Conservation (phyloP, 2,888 invertebrate genomes). For the Ophioninae sp. region DNA sequence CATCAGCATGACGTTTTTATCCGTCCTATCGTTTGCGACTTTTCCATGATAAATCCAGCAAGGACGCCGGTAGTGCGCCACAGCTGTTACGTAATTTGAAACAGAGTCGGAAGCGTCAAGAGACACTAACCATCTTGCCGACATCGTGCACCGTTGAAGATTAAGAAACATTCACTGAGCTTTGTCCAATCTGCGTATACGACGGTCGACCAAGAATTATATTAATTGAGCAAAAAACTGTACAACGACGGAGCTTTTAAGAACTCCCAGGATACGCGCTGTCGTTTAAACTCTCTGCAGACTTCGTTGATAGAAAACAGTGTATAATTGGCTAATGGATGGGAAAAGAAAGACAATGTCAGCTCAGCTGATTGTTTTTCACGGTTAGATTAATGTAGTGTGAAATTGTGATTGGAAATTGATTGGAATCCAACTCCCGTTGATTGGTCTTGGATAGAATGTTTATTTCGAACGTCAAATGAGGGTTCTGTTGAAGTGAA, state of each 20-base stretch:
- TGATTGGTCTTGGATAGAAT: too few relatives aligned
- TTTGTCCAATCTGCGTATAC: slow-evolving; percentile 21
- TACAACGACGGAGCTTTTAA: not conserved
- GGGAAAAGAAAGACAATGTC: not conserved
- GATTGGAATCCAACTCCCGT: not conserved
- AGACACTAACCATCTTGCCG: slow-evolving; percentile 5
- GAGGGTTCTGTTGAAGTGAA: not conserved
- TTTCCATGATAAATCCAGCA: slow-evolving; percentile 15
- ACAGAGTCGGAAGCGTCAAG: slow-evolving; percentile 27
- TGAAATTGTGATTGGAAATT: not conserved
- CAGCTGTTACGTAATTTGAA: slow-evolving; percentile 38
- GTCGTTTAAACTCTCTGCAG: slow-evolving; percentile 35
- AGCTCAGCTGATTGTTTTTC: slow-evolving; percentile 14
- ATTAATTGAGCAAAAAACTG: slow-evolving; percentile 49
- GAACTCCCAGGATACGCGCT: slow-evolving; percentile 21
- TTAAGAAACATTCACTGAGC: slow-evolving; percentile 16
- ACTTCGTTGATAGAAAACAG: slow-evolving; percentile 10
- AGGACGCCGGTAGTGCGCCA: not conserved
- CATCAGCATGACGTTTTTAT: slow-evolving; percentile 25
- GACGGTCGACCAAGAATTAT: slow-evolving; percentile 38
- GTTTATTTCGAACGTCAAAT: not conserved
- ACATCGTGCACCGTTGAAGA: slow-evolving; percentile 10
- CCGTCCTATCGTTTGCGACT: slow-evolving; percentile 18
- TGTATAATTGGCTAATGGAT: not conserved
- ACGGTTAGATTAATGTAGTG: not conserved